These are phyloP conservation scores for Phalera bucephala DNA, from an alignment of 2,888 invertebrate genomes.

Conservation along the genomic window DNA sequence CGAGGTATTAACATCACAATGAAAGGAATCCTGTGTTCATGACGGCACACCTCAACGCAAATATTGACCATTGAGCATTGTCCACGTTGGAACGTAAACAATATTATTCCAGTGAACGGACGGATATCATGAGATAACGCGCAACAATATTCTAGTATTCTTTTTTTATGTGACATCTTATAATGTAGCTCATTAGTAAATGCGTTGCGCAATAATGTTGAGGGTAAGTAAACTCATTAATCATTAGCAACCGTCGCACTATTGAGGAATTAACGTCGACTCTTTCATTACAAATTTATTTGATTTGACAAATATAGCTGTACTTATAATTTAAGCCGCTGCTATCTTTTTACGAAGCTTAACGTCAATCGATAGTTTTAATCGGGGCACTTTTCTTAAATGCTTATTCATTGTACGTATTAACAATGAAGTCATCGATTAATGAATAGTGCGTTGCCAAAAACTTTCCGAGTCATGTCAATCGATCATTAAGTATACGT, in stretches of 20 bases:
- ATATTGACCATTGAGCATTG: slow-evolving; percentile 54
- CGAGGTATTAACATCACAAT: slow-evolving; percentile 49
- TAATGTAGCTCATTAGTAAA: background rate
- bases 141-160: slow-evolving; percentile 12
- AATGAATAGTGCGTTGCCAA: slow-evolving; percentile 13
- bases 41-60: slow-evolving; percentile 35
- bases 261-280: too few relatives aligned
- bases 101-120: slow-evolving; percentile 30
- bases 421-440: slow-evolving; percentile 9
- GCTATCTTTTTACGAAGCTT: too few relatives aligned
- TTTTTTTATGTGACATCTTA: background rate
- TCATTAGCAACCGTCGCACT: too few relatives aligned
- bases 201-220: slow-evolving; percentile 2
- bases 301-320: too few relatives aligned
- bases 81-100: slow-evolving; percentile 36
- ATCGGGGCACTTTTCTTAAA: slow-evolving; percentile 4
- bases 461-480: slow-evolving; percentile 24
- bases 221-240: too few relatives aligned
- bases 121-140: slow-evolving; percentile 32
- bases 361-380: slow-evolving; percentile 12
- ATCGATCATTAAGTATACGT: slow-evolving; percentile 19
- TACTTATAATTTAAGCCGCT: too few relatives aligned
- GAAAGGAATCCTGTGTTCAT: slow-evolving; percentile 26
- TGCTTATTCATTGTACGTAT: background rate
- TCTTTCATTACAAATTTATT: too few relatives aligned